Conservation (phyloP, 2,113 vertebrate species). For the Brienomyrus brachyistius region DNA sequence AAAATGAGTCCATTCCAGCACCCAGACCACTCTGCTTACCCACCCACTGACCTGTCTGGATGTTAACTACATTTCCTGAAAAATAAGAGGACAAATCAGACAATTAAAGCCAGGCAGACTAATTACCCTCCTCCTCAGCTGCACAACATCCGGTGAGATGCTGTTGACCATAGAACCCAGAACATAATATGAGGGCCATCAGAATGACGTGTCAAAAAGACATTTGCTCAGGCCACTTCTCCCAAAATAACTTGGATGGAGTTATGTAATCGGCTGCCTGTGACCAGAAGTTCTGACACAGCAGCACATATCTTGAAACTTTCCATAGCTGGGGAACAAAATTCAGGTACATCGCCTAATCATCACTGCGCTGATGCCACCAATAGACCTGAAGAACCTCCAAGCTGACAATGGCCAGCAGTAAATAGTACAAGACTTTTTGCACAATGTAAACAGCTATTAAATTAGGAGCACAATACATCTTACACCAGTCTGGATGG, state of each 20-base stretch:
- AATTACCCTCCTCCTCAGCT: neutral
- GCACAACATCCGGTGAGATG: neutral
- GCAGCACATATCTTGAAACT: neutral
- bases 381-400: neutral
- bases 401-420: neutral
- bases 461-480: neutral
- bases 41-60: constrained; percentile 96
- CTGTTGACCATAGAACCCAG: neutral
- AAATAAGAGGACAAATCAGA: constrained; percentile 26
- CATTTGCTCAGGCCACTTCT: neutral
- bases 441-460: neutral
- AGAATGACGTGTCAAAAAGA: neutral
- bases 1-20: constrained; percentile 92
- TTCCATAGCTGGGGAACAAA: neutral
- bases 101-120: neutral
- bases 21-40: constrained; percentile 94
- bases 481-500: neutral
- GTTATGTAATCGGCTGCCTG: neutral
- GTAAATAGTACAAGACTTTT: neutral
- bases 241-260: neutral
- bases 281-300: neutral
- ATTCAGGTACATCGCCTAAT: neutral
- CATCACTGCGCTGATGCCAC: neutral
- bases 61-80: constrained; percentile 91
- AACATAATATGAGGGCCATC: neutral